Evolutionary conservation across 2,888 invertebrate species (phyloP), one percentile per base, ranked within the genome.

Genomic region (Cremastinae sp.): DNA sequence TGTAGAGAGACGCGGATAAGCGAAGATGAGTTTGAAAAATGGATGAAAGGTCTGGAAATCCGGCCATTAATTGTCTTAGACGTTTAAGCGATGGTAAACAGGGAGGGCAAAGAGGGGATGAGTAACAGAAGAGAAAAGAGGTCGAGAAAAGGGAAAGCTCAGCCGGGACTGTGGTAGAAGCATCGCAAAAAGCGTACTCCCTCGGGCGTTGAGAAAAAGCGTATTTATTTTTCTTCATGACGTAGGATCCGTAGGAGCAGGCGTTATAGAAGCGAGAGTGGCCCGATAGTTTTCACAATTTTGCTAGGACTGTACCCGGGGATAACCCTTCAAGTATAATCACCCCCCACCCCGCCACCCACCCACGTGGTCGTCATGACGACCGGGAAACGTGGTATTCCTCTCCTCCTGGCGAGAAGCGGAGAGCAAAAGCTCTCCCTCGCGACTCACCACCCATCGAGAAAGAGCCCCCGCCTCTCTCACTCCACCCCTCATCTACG

Each of bases 311-410:
- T 88, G 87, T 88, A 88, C 86, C 74, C 64, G 79, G 79, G 82
- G 80, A 70, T 86, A 85, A 85, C 86, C 88, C 87, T 86, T 87
- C 85, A 87, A 87, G 88, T 86, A 85, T 84, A 85, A 86, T 85
- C 86, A 86, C 84, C 87, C 85, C 86, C 83, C 78, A 77, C 80
- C 5, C 85, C 83, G 78, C 77, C 41, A 2, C 5, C 86, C 83
- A 79, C 78, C 80, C 59, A 85, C 83, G 79, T 76, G 82, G 88
- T 88, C 85, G 80, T 80, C 87, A 88, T 88, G 86, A 82, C 84
- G 82, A 88, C 87, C 39, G 82, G 82, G 45, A 83, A 81, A 85
- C 85, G 83, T 86, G 83, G 86, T 86, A 85, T 87, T 87, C 85
- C 86, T 86, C 83, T 62, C 62, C 70, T 62, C 45, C 62, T 70